Evolutionary conservation across 2,888 invertebrate species (phyloP).

Genomic region (Stenurella melanura): DNA sequence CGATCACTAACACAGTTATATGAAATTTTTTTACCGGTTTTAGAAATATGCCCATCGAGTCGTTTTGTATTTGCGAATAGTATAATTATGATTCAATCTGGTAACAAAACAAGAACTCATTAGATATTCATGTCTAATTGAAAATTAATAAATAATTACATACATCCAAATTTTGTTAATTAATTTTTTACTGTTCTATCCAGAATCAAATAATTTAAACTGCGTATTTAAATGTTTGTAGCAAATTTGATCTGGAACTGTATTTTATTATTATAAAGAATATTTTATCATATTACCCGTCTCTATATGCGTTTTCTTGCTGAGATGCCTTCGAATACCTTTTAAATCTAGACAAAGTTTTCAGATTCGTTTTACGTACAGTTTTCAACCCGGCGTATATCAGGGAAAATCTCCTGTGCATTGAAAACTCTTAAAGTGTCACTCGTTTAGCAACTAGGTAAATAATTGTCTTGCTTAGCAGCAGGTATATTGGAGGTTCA

Average conservation of each 20-base stretch:
- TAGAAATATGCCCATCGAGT: no score
- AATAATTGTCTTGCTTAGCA: slow-evolving; percentile 24
- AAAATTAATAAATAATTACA: no score
- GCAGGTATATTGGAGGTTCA: slow-evolving; percentile 10
- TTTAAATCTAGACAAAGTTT: slow-evolving; percentile 14
- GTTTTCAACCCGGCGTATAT: slow-evolving; percentile 27
- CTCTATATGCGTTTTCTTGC: background rate
- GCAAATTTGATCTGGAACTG: background rate
- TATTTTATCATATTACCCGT: background rate
- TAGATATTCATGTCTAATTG: no score
- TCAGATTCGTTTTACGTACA: slow-evolving; percentile 1
- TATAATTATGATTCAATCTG: no score
- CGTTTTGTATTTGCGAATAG: no score
- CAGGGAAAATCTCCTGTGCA: slow-evolving; percentile 11
- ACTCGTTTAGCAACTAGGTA: slow-evolving; percentile 26
- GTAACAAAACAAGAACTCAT: no score
- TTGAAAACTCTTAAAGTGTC: slow-evolving; percentile 28
- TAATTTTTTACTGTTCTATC: no score
- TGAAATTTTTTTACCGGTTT: no score
- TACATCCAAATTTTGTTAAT: no score
- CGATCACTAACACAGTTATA: no score
- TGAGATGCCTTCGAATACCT: slow-evolving; percentile 1
- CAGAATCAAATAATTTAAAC: no score
- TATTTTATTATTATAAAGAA: background rate
- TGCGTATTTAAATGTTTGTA: no score